phyloP scores from a whole-genome alignment of 2,888 invertebrate genomes.

The Eustalomyia histrio region DNA sequence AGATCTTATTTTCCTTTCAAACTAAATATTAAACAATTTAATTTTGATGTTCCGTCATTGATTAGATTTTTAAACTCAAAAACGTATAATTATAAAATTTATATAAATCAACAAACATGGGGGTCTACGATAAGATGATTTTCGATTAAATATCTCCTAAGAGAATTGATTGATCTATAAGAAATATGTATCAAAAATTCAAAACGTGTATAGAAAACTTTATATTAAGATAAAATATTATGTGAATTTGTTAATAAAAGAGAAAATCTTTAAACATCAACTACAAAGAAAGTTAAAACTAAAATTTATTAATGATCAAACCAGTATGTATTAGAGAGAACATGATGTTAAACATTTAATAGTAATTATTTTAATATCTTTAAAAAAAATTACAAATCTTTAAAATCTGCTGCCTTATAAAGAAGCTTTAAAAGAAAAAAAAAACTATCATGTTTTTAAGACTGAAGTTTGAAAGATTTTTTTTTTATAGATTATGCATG shows the following conservation, averaged over 20 bases:
- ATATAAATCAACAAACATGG: too few species aligned
- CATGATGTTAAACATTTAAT: slow-evolving; percentile 9
- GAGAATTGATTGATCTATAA: background rate
- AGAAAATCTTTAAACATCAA: background rate
- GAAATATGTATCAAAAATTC: background rate
- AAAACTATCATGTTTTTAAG: slow-evolving; percentile 31
- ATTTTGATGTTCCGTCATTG: too few species aligned
- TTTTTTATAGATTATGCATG: background rate
- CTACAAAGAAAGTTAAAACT: background rate
- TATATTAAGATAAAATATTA: background rate
- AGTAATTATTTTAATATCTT: slow-evolving; percentile 10
- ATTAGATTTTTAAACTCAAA: too few species aligned
- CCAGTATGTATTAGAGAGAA: slow-evolving; percentile 3
- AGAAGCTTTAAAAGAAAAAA: slow-evolving; percentile 11
- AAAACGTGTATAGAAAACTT: background rate
- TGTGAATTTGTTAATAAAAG: background rate
- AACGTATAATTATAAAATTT: too few species aligned
- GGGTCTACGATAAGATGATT: background rate
- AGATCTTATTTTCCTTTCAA: too few species aligned
- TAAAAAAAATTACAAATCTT: background rate
- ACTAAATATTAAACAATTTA: too few species aligned
- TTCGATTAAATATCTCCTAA: background rate
- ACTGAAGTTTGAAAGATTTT: slow-evolving; percentile 29
- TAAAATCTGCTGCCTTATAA: background rate
- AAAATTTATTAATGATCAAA: background rate